Evolutionary conservation across 2,888 invertebrate genomes (phyloP).

Genomic region (Cerastoderma edule): DNA sequence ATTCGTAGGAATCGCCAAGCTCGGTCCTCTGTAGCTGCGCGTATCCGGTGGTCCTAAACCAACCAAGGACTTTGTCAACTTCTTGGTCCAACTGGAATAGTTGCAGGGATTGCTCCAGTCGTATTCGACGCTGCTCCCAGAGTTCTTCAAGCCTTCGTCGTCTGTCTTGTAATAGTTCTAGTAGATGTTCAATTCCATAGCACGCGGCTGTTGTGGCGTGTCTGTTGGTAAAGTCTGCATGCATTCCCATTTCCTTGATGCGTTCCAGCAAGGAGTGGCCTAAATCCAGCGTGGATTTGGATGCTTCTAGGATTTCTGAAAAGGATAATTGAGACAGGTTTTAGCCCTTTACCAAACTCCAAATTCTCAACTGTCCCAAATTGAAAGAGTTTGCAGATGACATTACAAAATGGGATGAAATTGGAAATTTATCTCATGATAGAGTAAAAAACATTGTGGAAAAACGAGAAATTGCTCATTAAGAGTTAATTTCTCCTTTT

Average conservation of each 20-base stretch:
- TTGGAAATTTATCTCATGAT: too few species aligned
- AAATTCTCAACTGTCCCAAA: too few species aligned
- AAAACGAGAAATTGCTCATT: background rate
- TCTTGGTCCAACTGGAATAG: slow-evolving; percentile 90
- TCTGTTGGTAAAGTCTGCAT: slow-evolving; percentile 87
- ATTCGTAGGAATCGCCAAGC: slow-evolving; percentile 88
- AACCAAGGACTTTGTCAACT: slow-evolving; percentile 85
- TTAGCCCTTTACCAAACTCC: background rate
- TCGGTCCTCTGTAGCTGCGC: slow-evolving; percentile 85
- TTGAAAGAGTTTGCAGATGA: too few species aligned
- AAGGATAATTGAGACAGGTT: background rate
- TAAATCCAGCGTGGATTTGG: slow-evolving; percentile 92
- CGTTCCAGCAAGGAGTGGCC: slow-evolving; percentile 91
- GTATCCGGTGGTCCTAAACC: slow-evolving; percentile 81
- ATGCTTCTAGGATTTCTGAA: slow-evolving; percentile 88
- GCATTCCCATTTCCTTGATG: slow-evolving; percentile 89
- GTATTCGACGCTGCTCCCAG: slow-evolving; percentile 88
- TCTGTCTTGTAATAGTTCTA: slow-evolving; percentile 88
- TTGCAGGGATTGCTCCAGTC: slow-evolving; percentile 91
- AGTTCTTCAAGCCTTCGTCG: slow-evolving; percentile 88
- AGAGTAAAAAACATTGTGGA: background rate
- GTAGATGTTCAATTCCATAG: slow-evolving; percentile 84
- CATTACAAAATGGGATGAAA: too few species aligned
- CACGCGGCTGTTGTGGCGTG: slow-evolving; percentile 85
- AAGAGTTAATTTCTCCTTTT: background rate